Percentiles rank a stretch among this genome's conserved stretches.
Conservation (phyloP, 2,888 invertebrate species). For the Busseola fusca region DNA sequence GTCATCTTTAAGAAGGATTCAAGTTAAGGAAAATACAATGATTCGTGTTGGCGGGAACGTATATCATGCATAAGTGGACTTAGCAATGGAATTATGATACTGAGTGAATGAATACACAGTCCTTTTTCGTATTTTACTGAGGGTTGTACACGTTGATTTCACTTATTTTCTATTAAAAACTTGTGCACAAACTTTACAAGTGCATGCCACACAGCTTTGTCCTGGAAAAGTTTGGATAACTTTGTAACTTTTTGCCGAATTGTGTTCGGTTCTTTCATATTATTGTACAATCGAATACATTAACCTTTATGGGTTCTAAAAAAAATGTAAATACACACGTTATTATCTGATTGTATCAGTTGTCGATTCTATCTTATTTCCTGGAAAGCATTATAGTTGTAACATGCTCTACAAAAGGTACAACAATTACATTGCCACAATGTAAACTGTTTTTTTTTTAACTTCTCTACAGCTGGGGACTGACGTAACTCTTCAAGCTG, state of each 20-base stretch:
- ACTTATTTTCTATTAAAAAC: constrained; percentile 52
- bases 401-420: neutral
- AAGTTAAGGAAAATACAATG: neutral
- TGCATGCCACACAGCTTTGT: constrained; percentile 39
- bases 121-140: constrained; percentile 6
- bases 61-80: constrained; percentile 2
- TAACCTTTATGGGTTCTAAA: neutral
- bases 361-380: constrained; percentile 36
- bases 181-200: constrained; percentile 47
- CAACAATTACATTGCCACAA: neutral
- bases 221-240: constrained; percentile 41
- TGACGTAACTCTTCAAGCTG: constrained; percentile 20
- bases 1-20: constrained; percentile 4
- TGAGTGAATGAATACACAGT: neutral
- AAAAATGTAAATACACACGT: neutral
- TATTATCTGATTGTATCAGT: constrained; percentile 32
- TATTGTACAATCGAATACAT: constrained; percentile 9
- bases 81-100: neutral
- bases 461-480: neutral
- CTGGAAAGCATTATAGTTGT: constrained; percentile 15
- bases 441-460: neutral
- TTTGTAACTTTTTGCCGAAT: constrained; percentile 40
- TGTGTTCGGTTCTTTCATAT: neutral
- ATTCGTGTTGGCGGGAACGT: constrained; percentile 13
- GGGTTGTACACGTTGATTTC: constrained; percentile 21